A percentile compares a stretch with the other conserved stretches of the same genome.
phyloP scores from a whole-genome alignment of 2,888 invertebrate species.

The Dryobotodes eremita region DNA sequence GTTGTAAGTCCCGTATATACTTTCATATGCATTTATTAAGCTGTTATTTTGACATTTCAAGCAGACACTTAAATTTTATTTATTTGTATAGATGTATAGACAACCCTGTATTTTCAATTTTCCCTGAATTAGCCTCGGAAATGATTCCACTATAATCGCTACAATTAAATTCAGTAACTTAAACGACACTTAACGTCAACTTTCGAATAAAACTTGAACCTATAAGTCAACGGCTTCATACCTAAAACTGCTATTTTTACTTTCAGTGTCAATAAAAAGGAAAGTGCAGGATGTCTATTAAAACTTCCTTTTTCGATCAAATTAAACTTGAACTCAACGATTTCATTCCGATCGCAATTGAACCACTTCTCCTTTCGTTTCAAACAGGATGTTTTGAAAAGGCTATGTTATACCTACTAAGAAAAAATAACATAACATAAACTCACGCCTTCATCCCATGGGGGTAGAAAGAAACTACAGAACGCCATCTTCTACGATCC shows the following conservation, averaged over 20 bases:
- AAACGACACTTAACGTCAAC: constrained; percentile 2
- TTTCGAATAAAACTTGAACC: constrained; percentile 29
- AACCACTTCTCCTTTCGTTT: neutral
- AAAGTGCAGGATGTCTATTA: constrained; percentile 25
- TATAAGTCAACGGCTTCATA: neutral
- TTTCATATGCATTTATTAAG: too few species aligned
- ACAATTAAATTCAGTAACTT: constrained; percentile 36
- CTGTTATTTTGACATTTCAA: too few species aligned
- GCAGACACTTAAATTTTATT: too few species aligned
- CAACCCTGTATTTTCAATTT: too few species aligned
- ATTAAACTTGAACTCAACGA: neutral
- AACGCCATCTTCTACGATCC: too few species aligned
- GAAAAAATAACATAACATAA: neutral
- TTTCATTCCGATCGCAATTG: constrained; percentile 11
- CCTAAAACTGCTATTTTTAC: neutral
- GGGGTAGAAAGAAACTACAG: too few species aligned
- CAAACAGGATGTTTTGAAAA: neutral
- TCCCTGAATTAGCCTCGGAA: constrained; percentile 7
- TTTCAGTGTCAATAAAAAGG: constrained; percentile 31
- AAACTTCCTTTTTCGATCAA: constrained; percentile 15
- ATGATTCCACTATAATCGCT: constrained; percentile 29
- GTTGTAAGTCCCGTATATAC: too few species aligned
- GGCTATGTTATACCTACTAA: neutral
- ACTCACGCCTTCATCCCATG: too few species aligned
- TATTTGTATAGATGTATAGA: too few species aligned